A percentile compares a stretch with the other conserved stretches of the same genome.
Conservation (phyloP, 2,797 vertebrate genomes). For the Microctenopoma lineatum region DNA sequence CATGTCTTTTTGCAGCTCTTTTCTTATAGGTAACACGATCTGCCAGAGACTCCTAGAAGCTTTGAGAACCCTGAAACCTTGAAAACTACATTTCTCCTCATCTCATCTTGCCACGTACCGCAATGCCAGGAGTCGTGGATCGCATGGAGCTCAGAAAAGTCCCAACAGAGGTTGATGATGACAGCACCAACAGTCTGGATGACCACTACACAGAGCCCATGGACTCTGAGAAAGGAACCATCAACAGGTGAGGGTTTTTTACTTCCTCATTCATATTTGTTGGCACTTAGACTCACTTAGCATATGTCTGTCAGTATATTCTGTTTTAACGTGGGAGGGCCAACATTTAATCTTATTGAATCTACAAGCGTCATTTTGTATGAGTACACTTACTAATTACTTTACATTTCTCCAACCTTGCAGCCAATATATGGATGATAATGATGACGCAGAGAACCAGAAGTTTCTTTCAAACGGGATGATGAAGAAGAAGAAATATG, state of each 20-base stretch:
- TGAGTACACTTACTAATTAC: not conserved
- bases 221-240: slow-evolving; percentile 88
- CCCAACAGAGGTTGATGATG: slow-evolving; percentile 88
- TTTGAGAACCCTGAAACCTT: slow-evolving; percentile 14
- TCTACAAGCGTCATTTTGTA: too few species aligned
- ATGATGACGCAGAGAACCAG: slow-evolving; percentile 89
- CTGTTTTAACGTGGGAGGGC: too few species aligned
- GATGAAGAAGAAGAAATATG: slow-evolving; percentile 90
- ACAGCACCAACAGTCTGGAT: slow-evolving; percentile 89
- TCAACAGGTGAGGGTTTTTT: slow-evolving; percentile 84
- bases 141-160: slow-evolving; percentile 93
- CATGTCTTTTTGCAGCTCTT: not conserved
- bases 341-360: too few species aligned
- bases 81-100: not conserved
- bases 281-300: too few species aligned
- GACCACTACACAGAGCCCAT: slow-evolving; percentile 81
- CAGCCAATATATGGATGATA: slow-evolving; percentile 88
- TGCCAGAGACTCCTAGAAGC: not conserved
- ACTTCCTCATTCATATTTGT: too few species aligned
- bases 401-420: slow-evolving; percentile 17
- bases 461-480: slow-evolving; percentile 93
- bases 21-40: slow-evolving; percentile 9
- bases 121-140: slow-evolving; percentile 85
- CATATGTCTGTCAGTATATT: too few species aligned
- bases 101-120: slow-evolving; percentile 5